phyloP scores from a whole-genome alignment of 2,797 vertebrate genomes.

The Morus bassanus region DNA sequence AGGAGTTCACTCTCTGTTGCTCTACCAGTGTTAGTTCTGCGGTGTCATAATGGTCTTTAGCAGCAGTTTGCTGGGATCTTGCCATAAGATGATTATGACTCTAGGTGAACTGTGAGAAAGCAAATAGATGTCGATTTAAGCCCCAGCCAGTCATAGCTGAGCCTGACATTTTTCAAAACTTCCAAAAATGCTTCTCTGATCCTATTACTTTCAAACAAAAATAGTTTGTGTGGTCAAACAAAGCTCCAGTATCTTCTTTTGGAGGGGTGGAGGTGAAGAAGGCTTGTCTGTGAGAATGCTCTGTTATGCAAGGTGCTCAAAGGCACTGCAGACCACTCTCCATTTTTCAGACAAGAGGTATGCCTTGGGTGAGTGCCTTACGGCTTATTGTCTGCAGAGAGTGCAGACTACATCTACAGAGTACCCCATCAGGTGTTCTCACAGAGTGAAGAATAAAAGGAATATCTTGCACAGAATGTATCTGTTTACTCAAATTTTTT shows the following conservation, averaged over 20 bases:
- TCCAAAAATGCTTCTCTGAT: not conserved
- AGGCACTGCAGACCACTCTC: not conserved
- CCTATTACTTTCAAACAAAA: not conserved
- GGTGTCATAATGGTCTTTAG: not conserved
- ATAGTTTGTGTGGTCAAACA: not conserved
- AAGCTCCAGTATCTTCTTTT: not conserved
- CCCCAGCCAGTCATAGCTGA: not conserved
- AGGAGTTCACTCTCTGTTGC: constrained; percentile 1
- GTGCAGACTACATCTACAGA: not conserved
- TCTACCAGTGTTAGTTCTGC: not conserved
- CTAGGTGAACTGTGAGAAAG: not conserved
- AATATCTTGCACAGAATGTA: not conserved
- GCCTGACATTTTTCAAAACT: constrained; percentile 34
- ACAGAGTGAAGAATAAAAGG: not conserved
- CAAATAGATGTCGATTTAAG: not conserved
- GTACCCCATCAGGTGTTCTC: not conserved
- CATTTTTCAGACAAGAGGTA: not conserved
- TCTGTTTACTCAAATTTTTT: not conserved
- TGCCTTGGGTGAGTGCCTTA: not conserved
- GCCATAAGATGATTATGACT: not conserved
- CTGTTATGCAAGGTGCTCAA: not conserved
- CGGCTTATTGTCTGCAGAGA: not conserved
- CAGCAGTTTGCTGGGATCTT: not conserved
- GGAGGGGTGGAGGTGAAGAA: not conserved
- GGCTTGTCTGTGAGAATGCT: not conserved